These are phyloP conservation scores for Turritopsis rubra DNA, from an alignment of 30 jellyfish, hydroid and myxozoan genomes.

Conservation along the genomic window DNA sequence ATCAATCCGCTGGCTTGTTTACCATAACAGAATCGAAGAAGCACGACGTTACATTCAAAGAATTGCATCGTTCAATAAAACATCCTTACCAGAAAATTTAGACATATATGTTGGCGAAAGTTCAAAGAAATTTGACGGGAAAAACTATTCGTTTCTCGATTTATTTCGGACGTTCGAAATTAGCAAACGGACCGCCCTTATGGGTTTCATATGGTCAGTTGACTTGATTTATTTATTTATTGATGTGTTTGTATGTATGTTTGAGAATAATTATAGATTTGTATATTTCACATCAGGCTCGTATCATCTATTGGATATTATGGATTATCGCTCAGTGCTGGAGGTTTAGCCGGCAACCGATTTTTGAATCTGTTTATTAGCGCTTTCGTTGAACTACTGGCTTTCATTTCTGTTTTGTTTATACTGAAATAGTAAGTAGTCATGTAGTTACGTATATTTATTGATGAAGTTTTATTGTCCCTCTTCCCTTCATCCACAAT, in stretches of 20 bases:
- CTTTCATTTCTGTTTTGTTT: conserved; percentile 57
- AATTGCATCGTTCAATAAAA: conserved; percentile 43
- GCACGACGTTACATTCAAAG: conserved; percentile 43
- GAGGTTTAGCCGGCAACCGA: conserved; percentile 69
- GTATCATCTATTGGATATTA: conserved; percentile 77
- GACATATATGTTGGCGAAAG: conserved; percentile 36
- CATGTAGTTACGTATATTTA: not conserved
- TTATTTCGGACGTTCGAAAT: conserved; percentile 43
- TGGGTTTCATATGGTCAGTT: conserved; percentile 74
- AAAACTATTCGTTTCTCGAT: conserved; percentile 35
- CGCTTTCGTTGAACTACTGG: conserved; percentile 69
- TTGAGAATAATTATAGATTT: too few species aligned
- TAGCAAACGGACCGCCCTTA: conserved; percentile 49
- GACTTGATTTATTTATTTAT: too few species aligned
- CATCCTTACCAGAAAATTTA: conserved; percentile 42
- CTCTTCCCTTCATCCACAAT: too few species aligned
- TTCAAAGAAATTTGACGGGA: conserved; percentile 22
- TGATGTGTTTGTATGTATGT: too few species aligned
- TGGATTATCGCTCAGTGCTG: conserved; percentile 65
- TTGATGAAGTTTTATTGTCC: not conserved
- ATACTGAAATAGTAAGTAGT: conserved; percentile 46
- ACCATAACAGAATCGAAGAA: conserved; percentile 46
- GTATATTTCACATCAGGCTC: too few species aligned
- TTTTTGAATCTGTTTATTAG: conserved; percentile 68
- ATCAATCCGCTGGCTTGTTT: conserved; percentile 80